Evolutionary conservation across 1,140 invertebrate genomes (phyloP), one percentile per base, ranked within the genome.

Genomic region (Psix sp.): DNA sequence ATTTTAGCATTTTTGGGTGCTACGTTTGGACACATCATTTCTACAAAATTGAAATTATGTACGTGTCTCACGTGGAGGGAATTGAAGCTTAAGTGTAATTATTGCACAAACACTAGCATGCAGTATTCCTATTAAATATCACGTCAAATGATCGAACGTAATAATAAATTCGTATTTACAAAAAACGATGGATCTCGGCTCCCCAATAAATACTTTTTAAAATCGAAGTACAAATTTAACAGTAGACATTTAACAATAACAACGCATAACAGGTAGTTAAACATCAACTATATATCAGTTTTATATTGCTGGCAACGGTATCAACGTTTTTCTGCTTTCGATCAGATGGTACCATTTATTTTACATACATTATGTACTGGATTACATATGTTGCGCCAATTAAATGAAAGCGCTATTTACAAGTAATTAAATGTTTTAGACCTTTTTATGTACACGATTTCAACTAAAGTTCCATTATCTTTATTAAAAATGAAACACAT

Each of bases 181-280:
- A 68, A 68, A 68, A 29, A n/a, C 62, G 35, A 66, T 62, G 36
- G 21, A 17, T 56, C 26, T n/a, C n/a, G n/a, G n/a, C n/a, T n/a
- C n/a, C n/a, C n/a, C n/a, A 1, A 56, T 56, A 66, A 56, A 66
- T 63, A 52, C 51, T 46, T 48, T 48, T 56, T 35, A 33, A 40
- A 52, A 14, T 68, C 18, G 38, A 45, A 40, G 11, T 52, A 59
- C 13, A 68, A 68, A 68, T 59, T 59, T 52, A 68, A 68, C 65
- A 68, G 39, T 59, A 59, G 31, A 68, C 46, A 59, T 68, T 68
- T 38, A 68, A 68, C 65, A 68, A 68, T 59, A 68, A 68, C 65
- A 68, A 29, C 20, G 33, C 14, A 35, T 67, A 67, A 67, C 63
- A 67, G 52, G 49, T 66, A 48, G 40, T 57, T 51, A 57, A 65